These are phyloP conservation scores for Ichneumoninae sp. DNA, from an alignment of 2,888 invertebrate genomes.

Conservation along the genomic window DNA sequence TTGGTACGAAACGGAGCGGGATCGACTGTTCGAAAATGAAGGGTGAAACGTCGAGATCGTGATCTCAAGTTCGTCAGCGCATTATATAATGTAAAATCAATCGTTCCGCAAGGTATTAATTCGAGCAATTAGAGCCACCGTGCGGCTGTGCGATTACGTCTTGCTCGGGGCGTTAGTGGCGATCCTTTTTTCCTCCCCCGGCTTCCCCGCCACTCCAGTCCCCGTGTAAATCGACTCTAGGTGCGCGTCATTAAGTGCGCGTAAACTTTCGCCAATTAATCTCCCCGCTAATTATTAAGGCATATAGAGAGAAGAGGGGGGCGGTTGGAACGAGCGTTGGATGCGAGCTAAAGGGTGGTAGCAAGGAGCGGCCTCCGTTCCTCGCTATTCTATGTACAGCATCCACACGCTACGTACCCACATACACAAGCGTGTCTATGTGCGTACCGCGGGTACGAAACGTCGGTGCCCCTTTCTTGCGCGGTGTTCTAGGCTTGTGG, in stretches of 20 bases:
- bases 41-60: not conserved
- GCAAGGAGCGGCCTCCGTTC: conserved; percentile 47
- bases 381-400: not conserved
- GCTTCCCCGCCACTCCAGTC: conserved; percentile 12
- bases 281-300: conserved; percentile 82
- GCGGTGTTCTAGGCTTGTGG: conserved; percentile 68
- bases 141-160: conserved; percentile 9
- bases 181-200: conserved; percentile 30
- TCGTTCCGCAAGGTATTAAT: conserved; percentile 35
- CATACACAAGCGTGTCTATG: not conserved
- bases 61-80: not conserved
- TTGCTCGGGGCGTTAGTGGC: conserved; percentile 27
- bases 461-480: conserved; percentile 62
- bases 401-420: not conserved
- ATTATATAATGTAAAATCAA: conserved; percentile 16
- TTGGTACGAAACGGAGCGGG: not conserved
- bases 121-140: conserved; percentile 43
- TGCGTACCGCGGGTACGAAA: not conserved
- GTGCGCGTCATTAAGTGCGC: conserved; percentile 74
- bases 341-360: conserved; percentile 43
- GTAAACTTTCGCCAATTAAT: conserved; percentile 80
- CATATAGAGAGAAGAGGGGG: conserved; percentile 74
- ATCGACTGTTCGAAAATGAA: conserved; percentile 15
- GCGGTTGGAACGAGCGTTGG: conserved; percentile 25
- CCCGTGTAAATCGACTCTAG: conserved; percentile 44